phyloP scores from a whole-genome alignment of 2,797 vertebrate species.

The Zalophus californianus region DNA sequence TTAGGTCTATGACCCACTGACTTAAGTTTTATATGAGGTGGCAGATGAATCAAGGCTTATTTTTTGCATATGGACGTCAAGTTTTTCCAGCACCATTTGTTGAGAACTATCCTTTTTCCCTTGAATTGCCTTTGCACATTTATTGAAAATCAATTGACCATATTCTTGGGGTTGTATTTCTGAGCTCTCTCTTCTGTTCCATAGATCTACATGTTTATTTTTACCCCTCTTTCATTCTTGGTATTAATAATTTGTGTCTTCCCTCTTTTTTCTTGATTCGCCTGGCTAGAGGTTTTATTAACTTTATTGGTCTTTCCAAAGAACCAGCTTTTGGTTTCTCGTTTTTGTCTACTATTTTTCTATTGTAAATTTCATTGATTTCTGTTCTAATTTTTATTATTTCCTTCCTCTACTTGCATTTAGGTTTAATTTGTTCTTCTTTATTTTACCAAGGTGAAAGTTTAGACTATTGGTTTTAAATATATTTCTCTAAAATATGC shows the following conservation, averaged over 20 bases:
- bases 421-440: background rate
- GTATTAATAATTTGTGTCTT: background rate
- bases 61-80: background rate
- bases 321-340: background rate
- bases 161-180: background rate
- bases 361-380: background rate
- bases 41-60: background rate
- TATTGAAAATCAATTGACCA: background rate
- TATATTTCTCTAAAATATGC: background rate
- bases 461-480: background rate
- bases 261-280: background rate
- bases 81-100: background rate
- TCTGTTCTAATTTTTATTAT: background rate
- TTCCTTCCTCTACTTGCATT: background rate
- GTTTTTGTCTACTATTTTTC: background rate
- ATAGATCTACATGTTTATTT: background rate
- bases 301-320: background rate
- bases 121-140: background rate
- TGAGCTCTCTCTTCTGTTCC: background rate
- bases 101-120: background rate
- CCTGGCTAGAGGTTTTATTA: background rate
- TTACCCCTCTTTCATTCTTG: too few relatives aligned
- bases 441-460: background rate
- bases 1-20: background rate
- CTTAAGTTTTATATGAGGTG: background rate